Percentiles rank a stretch among this genome's conserved stretches.
Evolutionary conservation across 1,140 invertebrate species (phyloP).

Genomic region (Philotrypesis tridentata): DNA sequence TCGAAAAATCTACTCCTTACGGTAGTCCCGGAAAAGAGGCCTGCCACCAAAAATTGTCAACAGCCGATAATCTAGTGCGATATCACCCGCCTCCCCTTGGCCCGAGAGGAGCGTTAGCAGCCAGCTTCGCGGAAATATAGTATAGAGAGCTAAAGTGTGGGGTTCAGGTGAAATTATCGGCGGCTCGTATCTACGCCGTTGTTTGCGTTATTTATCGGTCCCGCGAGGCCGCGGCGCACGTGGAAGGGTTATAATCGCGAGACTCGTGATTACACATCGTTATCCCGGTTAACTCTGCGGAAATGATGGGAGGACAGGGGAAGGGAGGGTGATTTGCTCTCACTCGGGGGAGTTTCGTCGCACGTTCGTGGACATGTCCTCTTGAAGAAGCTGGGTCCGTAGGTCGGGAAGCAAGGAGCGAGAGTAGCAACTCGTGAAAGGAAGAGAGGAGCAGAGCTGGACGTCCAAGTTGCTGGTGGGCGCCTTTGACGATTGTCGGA

Average conservation of each 20-base stretch:
- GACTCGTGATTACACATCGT: slow-evolving; percentile 57
- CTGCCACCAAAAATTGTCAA: neutral
- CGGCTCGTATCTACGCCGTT: neutral
- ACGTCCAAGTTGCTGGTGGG: slow-evolving; percentile 1
- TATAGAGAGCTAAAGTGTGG: neutral
- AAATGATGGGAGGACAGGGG: slow-evolving; percentile 49
- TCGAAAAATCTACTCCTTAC: no score
- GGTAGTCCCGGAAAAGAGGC: neutral
- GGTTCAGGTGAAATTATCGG: slow-evolving; percentile 29
- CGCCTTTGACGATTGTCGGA: slow-evolving; percentile 32
- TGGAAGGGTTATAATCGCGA: slow-evolving; percentile 53
- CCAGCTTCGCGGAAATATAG: neutral
- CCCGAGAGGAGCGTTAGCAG: neutral
- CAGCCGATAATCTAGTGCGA: slow-evolving; percentile 11
- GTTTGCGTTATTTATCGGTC: slow-evolving; percentile 59
- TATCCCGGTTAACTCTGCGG: slow-evolving; percentile 56
- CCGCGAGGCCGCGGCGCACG: slow-evolving; percentile 37
- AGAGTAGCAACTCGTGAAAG: slow-evolving; percentile 2
- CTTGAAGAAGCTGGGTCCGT: neutral
- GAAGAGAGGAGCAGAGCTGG: neutral
- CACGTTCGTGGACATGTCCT: neutral
- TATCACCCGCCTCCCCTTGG: neutral
- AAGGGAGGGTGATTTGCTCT: neutral
- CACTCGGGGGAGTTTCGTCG: slow-evolving; percentile 25
- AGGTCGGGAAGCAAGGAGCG: neutral